phyloP scores from a whole-genome alignment of 2,797 vertebrate genomes.

The Bradypodion pumilum region DNA sequence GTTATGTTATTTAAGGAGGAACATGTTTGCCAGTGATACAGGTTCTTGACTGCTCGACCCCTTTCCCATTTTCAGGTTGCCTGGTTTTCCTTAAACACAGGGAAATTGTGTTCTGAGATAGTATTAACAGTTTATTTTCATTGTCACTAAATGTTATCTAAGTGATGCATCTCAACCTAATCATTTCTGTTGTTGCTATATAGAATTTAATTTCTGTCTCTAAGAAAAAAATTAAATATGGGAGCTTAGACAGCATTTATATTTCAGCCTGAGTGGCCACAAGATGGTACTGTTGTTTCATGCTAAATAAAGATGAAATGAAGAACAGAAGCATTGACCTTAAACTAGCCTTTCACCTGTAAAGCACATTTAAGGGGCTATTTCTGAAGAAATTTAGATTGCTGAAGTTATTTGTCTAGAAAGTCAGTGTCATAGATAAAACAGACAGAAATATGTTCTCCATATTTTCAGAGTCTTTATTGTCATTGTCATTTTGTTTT shows the following conservation, averaged over 20 bases:
- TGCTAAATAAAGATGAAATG: slow-evolving; percentile 21
- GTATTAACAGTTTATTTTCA: neutral
- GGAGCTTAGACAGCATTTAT: neutral
- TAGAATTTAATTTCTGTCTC: slow-evolving; percentile 19
- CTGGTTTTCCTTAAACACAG: neutral
- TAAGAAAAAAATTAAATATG: slow-evolving; percentile 17
- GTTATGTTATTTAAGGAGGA: neutral
- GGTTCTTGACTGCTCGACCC: too few species aligned
- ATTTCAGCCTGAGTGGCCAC: slow-evolving; percentile 52
- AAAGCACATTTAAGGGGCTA: slow-evolving; percentile 22
- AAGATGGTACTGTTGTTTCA: slow-evolving; percentile 64
- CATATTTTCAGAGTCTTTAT: neutral
- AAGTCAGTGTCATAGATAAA: slow-evolving; percentile 18
- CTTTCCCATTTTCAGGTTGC: neutral
- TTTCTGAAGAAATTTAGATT: slow-evolving; percentile 45
- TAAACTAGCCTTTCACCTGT: slow-evolving; percentile 29
- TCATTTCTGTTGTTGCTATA: slow-evolving; percentile 13
- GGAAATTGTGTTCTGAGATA: neutral
- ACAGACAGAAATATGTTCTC: slow-evolving; percentile 32
- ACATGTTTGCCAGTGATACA: too few species aligned
- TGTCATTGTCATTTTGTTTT: too few species aligned
- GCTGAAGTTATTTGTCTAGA: slow-evolving; percentile 41
- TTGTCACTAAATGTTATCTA: neutral
- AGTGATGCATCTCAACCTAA: neutral
- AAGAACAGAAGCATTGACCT: slow-evolving; percentile 25